phyloP scores from a whole-genome alignment of 2,797 vertebrate genomes.

The Danio tinwini region DNA sequence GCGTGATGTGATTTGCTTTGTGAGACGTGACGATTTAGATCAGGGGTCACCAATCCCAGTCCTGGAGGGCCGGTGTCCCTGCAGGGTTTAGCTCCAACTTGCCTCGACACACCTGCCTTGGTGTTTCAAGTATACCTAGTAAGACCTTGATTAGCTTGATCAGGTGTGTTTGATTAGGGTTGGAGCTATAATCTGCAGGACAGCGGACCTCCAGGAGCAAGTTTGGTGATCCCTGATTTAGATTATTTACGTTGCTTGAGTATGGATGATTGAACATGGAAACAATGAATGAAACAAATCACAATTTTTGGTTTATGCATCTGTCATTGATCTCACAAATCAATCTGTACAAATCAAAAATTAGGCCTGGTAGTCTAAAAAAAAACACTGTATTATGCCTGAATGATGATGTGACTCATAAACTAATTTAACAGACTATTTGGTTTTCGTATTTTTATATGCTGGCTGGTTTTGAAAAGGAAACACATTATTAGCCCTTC shows the following conservation, averaged over 20 bases:
- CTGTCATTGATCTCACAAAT: background rate
- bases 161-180: too few relatives aligned
- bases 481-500: background rate
- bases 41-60: too few relatives aligned
- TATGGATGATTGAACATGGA: conserved; percentile 10
- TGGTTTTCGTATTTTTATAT: background rate
- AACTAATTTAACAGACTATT: conserved; percentile 22
- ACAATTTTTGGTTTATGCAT: background rate
- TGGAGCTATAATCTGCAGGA: too few relatives aligned
- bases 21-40: conserved; percentile 28
- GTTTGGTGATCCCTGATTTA: too few relatives aligned
- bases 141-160: too few relatives aligned
- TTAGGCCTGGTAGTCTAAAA: background rate
- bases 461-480: background rate
- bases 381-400: background rate
- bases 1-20: conserved; percentile 34
- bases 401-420: conserved; percentile 1
- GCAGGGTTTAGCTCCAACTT: too few relatives aligned
- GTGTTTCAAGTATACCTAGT: too few relatives aligned
- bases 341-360: background rate
- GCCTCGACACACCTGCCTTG: too few relatives aligned
- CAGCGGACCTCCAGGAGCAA: too few relatives aligned
- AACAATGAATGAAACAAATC: conserved; percentile 14
- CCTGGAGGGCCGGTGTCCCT: too few relatives aligned
- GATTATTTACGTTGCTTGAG: conserved; percentile 9